These are phyloP conservation scores for Drosophila crucigera DNA, from an alignment of 2,888 invertebrate genomes.

Conservation along the genomic window DNA sequence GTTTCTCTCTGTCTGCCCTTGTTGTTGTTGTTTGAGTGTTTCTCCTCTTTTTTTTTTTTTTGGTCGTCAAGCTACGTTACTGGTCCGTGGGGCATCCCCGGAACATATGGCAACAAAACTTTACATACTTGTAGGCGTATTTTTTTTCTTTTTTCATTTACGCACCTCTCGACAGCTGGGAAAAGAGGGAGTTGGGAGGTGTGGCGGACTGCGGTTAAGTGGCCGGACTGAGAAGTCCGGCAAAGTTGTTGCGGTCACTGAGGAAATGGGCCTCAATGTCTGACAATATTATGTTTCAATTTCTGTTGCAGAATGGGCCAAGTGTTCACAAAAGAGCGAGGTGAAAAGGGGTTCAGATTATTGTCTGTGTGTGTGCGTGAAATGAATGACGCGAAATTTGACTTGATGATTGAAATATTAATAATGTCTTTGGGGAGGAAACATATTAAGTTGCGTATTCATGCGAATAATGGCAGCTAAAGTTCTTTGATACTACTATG, in stretches of 20 bases:
- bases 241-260: conserved; percentile 75
- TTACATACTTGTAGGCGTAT: conserved; percentile 80
- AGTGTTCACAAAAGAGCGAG: not conserved
- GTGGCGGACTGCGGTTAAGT: conserved; percentile 68
- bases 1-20: conserved; percentile 52
- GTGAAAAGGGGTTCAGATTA: not conserved
- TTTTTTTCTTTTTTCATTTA: conserved; percentile 62
- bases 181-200: not conserved
- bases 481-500: conserved; percentile 33
- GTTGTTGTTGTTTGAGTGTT: conserved; percentile 11
- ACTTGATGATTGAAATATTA: conserved; percentile 65
- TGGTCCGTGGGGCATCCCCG: conserved; percentile 73
- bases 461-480: conserved; percentile 4
- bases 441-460: conserved; percentile 34
- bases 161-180: conserved; percentile 67
- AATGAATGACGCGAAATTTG: conserved; percentile 44
- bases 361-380: conserved; percentile 11
- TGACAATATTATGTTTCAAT: conserved; percentile 81
- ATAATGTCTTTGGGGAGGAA: conserved; percentile 31
- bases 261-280: conserved; percentile 82
- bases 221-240: conserved; percentile 40
- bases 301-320: conserved; percentile 50
- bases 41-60: conserved; percentile 35
- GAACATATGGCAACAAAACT: conserved; percentile 72
- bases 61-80: conserved; percentile 59